A percentile compares a stretch with the other conserved stretches of the same genome.
Evolutionary conservation across 37 sponge, comb jelly and placozoan species (phyloP).

Genomic region (Bolinopsis microptera): DNA sequence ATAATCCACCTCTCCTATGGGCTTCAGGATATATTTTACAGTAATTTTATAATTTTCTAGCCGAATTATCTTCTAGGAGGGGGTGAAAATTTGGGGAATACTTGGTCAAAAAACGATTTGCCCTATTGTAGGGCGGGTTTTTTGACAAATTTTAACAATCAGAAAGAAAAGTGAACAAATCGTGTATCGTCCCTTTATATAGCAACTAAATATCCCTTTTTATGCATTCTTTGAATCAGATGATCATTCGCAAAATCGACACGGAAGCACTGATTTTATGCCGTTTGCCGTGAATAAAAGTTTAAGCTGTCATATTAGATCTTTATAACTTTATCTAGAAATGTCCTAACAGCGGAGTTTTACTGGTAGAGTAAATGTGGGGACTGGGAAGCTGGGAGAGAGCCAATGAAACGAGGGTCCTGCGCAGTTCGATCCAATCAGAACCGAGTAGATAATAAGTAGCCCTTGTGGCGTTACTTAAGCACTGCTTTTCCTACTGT

Average conservation of each 20-base stretch:
- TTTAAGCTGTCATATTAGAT: background rate
- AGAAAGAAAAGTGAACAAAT: background rate
- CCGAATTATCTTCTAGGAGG: background rate
- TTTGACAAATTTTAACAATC: background rate
- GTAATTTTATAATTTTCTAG: background rate
- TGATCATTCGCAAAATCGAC: background rate
- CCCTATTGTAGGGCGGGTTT: background rate
- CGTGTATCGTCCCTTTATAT: background rate
- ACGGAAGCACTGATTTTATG: background rate
- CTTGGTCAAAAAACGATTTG: background rate
- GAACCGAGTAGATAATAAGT: too few relatives aligned
- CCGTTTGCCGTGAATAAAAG: background rate
- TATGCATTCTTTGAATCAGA: background rate
- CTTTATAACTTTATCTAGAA: background rate
- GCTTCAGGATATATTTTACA: background rate
- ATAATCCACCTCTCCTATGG: background rate
- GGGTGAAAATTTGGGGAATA: background rate
- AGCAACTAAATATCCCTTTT: background rate
- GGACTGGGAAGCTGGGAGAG: background rate
- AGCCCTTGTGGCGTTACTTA: too few relatives aligned
- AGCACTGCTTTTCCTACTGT: too few relatives aligned
- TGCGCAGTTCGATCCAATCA: too few relatives aligned
- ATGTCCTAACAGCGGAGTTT: background rate
- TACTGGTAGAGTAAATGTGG: background rate
- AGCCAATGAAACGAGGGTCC: too few relatives aligned